Evolutionary conservation across 2,888 invertebrate genomes (phyloP), one percentile per base, ranked within the genome.

Genomic region (Idaea dimidiata): DNA sequence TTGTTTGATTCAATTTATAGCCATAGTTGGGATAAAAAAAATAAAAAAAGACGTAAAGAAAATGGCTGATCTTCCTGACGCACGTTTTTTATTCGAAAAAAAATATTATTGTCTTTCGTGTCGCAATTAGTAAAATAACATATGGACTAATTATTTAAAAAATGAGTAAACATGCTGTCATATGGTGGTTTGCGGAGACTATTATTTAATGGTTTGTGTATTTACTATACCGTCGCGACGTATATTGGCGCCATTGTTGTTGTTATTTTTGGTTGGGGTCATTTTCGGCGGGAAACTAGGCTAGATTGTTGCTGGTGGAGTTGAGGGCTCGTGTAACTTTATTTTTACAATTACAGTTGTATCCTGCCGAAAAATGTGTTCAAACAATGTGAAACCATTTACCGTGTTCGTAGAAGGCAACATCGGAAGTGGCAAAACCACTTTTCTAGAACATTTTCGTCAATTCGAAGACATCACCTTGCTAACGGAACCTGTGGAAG

Each of bases 401-500:
- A 97, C 97, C 0, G 96, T 98, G 18, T 94, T 96, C 55, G 96
- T 98, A 43, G 97, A 98, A 82, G 97, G 97, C 31, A 98, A 98
- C 83, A 97, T 98, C 77, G 97, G 97, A 31, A 96, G 97, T 80
- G 97, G 97, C 0, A 98, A 98, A 91, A 97, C 97, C 1, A 97
- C 97, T 7, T 97, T 97, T 82, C 84, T 98, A 16, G 95, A 96
- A 78, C 95, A 97, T 89, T 97, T 97, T 81, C 93, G 95, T 61
- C 94, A 95, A 75, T 95, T 95, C 78, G 93, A 95, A 59, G 95
- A 96, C 73, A 94, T 97, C 31, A 94, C 94, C 33, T 80, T 94
- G 58, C 74, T 94, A 58, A 93, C 94, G 1, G 98, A 98, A 83
- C 98, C 98, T 0, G 96, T 97, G 0, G 95, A 97, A 71, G 94